These are phyloP conservation scores for Akabosia matsudoensis DNA, from an alignment of 1,140 invertebrate genomes.

Conservation along the genomic window DNA sequence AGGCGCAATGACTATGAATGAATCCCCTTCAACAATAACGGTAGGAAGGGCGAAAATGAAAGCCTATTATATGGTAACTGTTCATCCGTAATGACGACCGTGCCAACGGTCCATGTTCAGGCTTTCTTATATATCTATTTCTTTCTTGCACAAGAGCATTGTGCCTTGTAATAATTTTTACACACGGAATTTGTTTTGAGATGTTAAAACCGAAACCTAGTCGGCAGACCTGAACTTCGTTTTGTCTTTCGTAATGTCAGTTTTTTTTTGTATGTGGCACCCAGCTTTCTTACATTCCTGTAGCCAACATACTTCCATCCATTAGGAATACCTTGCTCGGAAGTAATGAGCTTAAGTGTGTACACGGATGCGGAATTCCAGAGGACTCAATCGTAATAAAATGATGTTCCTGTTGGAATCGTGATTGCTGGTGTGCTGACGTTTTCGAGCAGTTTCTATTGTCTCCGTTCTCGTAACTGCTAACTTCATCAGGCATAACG, in stretches of 20 bases:
- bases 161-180: too few relatives aligned
- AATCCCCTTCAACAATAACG: background rate
- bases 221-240: too few relatives aligned
- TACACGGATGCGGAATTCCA: background rate
- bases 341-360: slow-evolving; percentile 8
- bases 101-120: background rate
- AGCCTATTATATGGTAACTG: background rate
- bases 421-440: background rate
- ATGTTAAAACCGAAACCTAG: too few relatives aligned
- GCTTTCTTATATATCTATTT: too few relatives aligned
- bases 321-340: background rate
- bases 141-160: too few relatives aligned
- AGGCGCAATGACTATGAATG: too few relatives aligned
- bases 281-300: too few relatives aligned
- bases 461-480: background rate
- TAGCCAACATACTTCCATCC: too few relatives aligned
- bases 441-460: background rate
- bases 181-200: too few relatives aligned
- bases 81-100: background rate
- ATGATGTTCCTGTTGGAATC: background rate
- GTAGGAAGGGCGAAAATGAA: background rate
- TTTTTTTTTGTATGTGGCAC: too few relatives aligned
- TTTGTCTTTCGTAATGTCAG: too few relatives aligned
- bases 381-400: background rate
- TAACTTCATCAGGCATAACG: too few relatives aligned